These are phyloP conservation scores for Myanophis thanlyinensis DNA, from an alignment of 2,113 vertebrate species.

Conservation along the genomic window DNA sequence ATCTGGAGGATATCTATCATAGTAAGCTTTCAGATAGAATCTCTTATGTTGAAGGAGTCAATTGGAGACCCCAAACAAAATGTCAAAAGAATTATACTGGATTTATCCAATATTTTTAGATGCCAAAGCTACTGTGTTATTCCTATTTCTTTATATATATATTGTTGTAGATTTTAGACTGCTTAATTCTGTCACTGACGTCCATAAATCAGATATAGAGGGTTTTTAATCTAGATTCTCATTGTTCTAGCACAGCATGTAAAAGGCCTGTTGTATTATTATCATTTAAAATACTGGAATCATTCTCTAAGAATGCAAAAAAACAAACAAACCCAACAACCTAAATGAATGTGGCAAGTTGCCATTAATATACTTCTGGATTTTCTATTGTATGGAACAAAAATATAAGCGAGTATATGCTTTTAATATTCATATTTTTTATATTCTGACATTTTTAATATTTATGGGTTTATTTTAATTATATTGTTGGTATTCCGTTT, in stretches of 20 bases:
- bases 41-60: neutral
- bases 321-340: no score
- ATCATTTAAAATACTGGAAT: neutral
- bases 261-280: neutral
- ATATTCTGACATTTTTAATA: neutral
- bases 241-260: neutral
- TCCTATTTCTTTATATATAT: neutral
- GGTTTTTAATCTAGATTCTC: neutral
- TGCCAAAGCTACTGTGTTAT: neutral
- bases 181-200: neutral
- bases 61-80: neutral
- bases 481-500: neutral
- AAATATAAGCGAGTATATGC: neutral
- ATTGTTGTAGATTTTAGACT: neutral
- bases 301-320: neutral
- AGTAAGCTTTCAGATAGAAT: neutral
- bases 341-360: neutral
- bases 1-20: neutral
- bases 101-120: neutral
- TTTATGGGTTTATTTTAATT: neutral
- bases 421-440: neutral
- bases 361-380: neutral
- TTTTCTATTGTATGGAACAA: neutral
- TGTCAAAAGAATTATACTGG: neutral
- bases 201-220: neutral